A percentile compares a stretch with the other conserved stretches of the same genome.
These are phyloP conservation scores for Nomada fucata DNA, from an alignment of 2,888 invertebrate species.

Conservation along the genomic window DNA sequence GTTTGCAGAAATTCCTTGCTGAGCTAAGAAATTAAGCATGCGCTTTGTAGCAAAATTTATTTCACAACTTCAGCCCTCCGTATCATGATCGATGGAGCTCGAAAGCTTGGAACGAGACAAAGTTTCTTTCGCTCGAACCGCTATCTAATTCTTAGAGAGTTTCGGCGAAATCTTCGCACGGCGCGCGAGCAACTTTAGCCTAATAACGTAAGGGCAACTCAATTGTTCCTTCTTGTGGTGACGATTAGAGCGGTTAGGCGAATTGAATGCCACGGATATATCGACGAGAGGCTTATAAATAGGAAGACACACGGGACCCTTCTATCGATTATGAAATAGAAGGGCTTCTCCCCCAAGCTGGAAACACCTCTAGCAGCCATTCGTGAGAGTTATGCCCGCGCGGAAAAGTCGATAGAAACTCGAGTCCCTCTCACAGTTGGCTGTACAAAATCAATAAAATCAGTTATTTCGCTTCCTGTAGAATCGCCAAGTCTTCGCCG, in stretches of 20 bases:
- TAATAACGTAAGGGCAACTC: slow-evolving; percentile 38
- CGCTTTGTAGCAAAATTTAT: not conserved
- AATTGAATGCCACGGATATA: slow-evolving; percentile 51
- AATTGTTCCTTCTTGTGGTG: slow-evolving; percentile 33
- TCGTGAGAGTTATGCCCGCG: slow-evolving; percentile 35
- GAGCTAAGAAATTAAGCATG: not conserved
- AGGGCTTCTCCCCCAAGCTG: slow-evolving; percentile 37
- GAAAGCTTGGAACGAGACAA: not conserved
- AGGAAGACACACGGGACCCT: slow-evolving; percentile 37
- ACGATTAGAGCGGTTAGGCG: slow-evolving; percentile 32
- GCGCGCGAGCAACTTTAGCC: slow-evolving; percentile 17
- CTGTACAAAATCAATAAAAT: slow-evolving; percentile 38
- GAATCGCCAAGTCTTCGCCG: not conserved
- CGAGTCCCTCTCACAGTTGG: slow-evolving; percentile 26
- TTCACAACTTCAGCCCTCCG: not conserved
- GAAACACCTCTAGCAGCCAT: slow-evolving; percentile 38
- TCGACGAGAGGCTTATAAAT: slow-evolving; percentile 59
- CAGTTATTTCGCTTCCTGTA: slow-evolving; percentile 4
- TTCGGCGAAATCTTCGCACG: not conserved
- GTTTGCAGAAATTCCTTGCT: not conserved
- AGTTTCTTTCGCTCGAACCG: not conserved
- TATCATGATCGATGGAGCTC: not conserved
- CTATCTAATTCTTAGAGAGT: slow-evolving; percentile 22
- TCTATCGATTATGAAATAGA: slow-evolving; percentile 60
- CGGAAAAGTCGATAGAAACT: slow-evolving; percentile 57